Conservation (phyloP, 1,140 invertebrate genomes). For the Drosophila fuyamai region DNA sequence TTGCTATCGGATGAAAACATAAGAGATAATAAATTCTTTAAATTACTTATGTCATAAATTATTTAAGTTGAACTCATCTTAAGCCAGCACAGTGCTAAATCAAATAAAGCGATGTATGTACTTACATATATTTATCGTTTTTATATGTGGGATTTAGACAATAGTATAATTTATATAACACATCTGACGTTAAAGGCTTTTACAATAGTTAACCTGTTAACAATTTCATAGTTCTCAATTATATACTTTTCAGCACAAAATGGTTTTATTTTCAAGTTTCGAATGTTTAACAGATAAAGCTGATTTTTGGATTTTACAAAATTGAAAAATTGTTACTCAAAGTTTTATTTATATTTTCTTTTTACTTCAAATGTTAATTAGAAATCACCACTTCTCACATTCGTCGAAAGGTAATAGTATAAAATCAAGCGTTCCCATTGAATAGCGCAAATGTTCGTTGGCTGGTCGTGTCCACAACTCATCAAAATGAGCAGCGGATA, state of each 20-base stretch:
- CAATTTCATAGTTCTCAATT: too few species aligned
- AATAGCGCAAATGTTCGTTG: slow-evolving; percentile 30
- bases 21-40: slow-evolving; percentile 10
- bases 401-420: slow-evolving; percentile 54
- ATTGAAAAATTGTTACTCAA: too few species aligned
- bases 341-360: neutral
- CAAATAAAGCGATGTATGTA: neutral
- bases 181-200: too few species aligned
- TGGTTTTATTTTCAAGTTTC: too few species aligned
- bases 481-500: slow-evolving; percentile 83
- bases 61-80: slow-evolving; percentile 2
- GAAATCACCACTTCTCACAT: slow-evolving; percentile 31
- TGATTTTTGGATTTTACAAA: too few species aligned
- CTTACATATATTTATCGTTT: too few species aligned
- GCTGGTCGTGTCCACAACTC: slow-evolving; percentile 56
- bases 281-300: too few species aligned
- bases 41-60: slow-evolving; percentile 5
- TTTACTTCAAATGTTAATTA: slow-evolving; percentile 49
- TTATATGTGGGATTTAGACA: too few species aligned
- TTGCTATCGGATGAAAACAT: slow-evolving; percentile 13
- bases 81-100: neutral
- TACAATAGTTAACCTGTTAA: too few species aligned
- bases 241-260: too few species aligned
- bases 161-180: too few species aligned
- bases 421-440: slow-evolving; percentile 66